Evolutionary conservation across 2,797 vertebrate genomes (phyloP).

Genomic region (Aulostomus chinensis): DNA sequence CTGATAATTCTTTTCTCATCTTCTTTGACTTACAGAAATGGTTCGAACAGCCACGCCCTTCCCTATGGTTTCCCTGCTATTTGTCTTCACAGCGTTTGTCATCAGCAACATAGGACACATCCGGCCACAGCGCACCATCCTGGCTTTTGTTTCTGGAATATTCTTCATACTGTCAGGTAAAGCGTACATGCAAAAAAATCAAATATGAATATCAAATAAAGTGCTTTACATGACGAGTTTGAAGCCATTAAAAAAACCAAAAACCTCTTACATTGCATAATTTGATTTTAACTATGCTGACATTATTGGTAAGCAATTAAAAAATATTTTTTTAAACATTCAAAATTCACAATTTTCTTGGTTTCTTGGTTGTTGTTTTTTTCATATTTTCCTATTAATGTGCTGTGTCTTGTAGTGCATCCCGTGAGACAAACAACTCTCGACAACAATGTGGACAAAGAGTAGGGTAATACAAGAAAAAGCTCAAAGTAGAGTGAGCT

Average conservation of each 20-base stretch:
- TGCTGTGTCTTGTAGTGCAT: slow-evolving; percentile 13
- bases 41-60: slow-evolving; percentile 91
- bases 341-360: no score
- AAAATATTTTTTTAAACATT: no score
- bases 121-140: slow-evolving; percentile 90
- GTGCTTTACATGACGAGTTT: no score
- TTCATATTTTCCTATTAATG: slow-evolving; percentile 29
- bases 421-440: slow-evolving; percentile 27
- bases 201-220: no score
- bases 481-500: slow-evolving; percentile 5
- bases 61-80: slow-evolving; percentile 92
- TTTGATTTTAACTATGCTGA: no score
- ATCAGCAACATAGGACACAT: slow-evolving; percentile 96
- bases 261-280: no score
- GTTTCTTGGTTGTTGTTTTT: no score
- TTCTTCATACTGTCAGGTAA: slow-evolving; percentile 94
- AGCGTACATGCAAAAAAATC: no score
- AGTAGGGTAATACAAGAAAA: not conserved
- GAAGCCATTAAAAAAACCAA: no score
- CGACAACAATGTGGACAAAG: not conserved
- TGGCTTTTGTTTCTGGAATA: slow-evolving; percentile 92
- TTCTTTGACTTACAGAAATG: slow-evolving; percentile 77
- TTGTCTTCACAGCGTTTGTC: slow-evolving; percentile 92
- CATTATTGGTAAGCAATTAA: no score
- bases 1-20: no score